A percentile compares a stretch with the other conserved stretches of the same genome.
Conservation (phyloP, 1,140 invertebrate genomes). For the Mesaphorura yosii region DNA sequence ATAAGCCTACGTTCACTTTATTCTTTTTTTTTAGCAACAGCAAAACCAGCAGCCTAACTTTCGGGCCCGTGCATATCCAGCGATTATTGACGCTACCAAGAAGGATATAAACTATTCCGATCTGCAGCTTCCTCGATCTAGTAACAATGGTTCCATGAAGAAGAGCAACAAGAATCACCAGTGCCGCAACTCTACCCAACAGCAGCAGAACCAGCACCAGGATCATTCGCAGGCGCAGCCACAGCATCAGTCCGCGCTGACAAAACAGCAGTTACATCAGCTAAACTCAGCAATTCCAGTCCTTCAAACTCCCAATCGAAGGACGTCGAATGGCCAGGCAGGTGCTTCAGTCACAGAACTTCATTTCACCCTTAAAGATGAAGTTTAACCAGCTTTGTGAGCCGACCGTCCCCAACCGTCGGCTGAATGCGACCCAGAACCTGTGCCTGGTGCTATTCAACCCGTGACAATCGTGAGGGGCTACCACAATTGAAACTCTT, state of each 20-base stretch:
- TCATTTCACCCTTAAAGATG: too few species aligned
- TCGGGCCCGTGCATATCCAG: slow-evolving; percentile 17
- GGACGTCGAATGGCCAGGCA: too few species aligned
- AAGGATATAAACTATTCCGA: slow-evolving; percentile 31
- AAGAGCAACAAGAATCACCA: slow-evolving; percentile 23
- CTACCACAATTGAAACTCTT: too few species aligned
- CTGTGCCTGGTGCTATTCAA: too few species aligned
- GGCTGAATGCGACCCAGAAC: too few species aligned
- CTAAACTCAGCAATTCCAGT: too few species aligned
- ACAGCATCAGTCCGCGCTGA: neutral
- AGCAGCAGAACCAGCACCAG: slow-evolving; percentile 11
- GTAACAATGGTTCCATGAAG: slow-evolving; percentile 31
- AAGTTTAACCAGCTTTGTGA: too few species aligned
- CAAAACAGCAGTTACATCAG: slow-evolving; percentile 7
- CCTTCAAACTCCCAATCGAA: too few species aligned
- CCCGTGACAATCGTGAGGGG: too few species aligned
- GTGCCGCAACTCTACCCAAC: neutral
- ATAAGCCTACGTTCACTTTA: too few species aligned
- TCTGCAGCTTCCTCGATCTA: slow-evolving; percentile 29
- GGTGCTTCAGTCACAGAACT: too few species aligned
- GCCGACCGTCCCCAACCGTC: too few species aligned
- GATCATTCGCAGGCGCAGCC: neutral
- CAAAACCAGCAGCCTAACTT: slow-evolving; percentile 22
- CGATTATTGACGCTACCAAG: slow-evolving; percentile 15
- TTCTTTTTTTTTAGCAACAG: neutral